phyloP scores from a whole-genome alignment of 2,797 vertebrate genomes.

The Mareca strepera region DNA sequence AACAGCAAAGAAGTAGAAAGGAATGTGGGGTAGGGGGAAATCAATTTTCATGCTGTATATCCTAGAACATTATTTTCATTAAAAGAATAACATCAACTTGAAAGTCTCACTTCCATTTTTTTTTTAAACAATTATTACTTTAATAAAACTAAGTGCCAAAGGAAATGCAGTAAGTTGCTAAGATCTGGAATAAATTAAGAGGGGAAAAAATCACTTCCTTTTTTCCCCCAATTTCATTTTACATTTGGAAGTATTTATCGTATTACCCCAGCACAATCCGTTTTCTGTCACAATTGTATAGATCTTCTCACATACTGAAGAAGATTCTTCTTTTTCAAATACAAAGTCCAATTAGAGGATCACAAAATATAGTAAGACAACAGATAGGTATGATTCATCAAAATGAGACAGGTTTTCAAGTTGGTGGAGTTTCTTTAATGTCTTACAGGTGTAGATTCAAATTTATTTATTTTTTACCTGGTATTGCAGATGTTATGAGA shows the following conservation, averaged over 20 bases:
- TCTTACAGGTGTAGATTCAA: constrained; percentile 4
- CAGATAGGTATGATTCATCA: not conserved
- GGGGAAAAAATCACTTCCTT: not conserved
- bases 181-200: not conserved
- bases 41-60: constrained; percentile 45
- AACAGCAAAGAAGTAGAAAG: not conserved
- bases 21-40: not conserved
- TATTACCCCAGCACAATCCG: not conserved
- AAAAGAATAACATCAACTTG: constrained; percentile 61
- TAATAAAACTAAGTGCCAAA: not conserved
- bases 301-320: not conserved
- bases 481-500: constrained; percentile 81
- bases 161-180: not conserved
- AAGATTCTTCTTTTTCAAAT: not conserved
- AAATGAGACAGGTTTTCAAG: constrained; percentile 48
- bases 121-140: not conserved
- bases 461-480: constrained; percentile 68
- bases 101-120: not conserved
- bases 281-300: not conserved
- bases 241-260: not conserved
- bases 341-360: not conserved
- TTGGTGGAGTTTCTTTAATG: constrained; percentile 38
- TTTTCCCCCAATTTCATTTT: not conserved
- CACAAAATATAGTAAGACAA: not conserved
- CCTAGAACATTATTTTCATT: constrained; percentile 36